These are phyloP conservation scores for Tiliqua scincoides DNA, from an alignment of 2,113 vertebrate species.

Conservation along the genomic window DNA sequence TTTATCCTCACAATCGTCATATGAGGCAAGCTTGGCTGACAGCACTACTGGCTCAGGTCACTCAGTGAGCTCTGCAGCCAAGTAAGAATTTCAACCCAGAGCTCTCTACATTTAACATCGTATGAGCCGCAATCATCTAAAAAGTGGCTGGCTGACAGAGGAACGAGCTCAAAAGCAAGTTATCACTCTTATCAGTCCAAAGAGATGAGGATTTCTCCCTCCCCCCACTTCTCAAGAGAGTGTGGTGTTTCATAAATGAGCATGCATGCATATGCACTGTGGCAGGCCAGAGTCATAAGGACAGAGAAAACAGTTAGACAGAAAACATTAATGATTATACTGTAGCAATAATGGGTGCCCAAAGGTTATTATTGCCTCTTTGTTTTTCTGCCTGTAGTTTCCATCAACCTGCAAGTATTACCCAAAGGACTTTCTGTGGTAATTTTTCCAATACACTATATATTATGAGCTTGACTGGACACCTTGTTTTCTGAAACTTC, in stretches of 20 bases:
- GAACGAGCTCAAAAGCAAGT: neutral
- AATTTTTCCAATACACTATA: neutral
- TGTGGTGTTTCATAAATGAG: too few species aligned
- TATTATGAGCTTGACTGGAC: neutral
- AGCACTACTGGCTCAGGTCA: too few species aligned
- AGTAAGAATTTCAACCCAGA: too few species aligned
- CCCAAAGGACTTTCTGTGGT: neutral
- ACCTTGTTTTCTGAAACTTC: neutral
- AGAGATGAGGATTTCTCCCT: too few species aligned
- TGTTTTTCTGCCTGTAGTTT: neutral
- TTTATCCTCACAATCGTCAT: too few species aligned
- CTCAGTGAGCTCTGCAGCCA: too few species aligned
- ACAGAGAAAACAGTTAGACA: neutral
- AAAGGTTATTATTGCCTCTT: too few species aligned
- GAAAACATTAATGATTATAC: neutral
- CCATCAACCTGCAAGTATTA: neutral
- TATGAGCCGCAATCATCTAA: neutral
- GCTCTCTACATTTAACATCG: neutral
- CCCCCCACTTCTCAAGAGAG: neutral
- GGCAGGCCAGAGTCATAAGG: neutral
- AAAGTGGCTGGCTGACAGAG: neutral
- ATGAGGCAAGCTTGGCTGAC: too few species aligned
- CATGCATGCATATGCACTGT: too few species aligned
- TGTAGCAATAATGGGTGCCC: neutral
- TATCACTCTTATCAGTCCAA: neutral